phyloP scores from a whole-genome alignment of 2,797 vertebrate genomes.

The Cynodonichthys magdalenae region DNA sequence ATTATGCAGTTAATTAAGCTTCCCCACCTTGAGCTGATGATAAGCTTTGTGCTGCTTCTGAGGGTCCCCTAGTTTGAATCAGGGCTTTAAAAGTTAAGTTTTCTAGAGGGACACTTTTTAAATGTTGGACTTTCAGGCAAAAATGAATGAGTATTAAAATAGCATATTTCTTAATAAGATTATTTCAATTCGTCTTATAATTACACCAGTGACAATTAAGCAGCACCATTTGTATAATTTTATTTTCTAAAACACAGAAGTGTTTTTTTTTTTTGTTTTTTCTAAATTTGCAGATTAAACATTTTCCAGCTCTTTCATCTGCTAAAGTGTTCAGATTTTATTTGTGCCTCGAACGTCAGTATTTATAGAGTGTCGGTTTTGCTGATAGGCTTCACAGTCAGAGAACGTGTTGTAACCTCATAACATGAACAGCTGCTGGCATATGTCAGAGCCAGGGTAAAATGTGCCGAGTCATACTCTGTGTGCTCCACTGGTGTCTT shows the following conservation, averaged over 20 bases:
- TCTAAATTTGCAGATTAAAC: slow-evolving; percentile 5
- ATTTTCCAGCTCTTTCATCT: slow-evolving; percentile 31
- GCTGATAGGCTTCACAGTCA: slow-evolving; percentile 51
- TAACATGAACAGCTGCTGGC: slow-evolving; percentile 53
- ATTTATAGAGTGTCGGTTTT: slow-evolving; percentile 71
- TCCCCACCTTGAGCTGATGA: slow-evolving; percentile 33
- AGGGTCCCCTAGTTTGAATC: slow-evolving; percentile 23
- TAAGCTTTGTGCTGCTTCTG: slow-evolving; percentile 43
- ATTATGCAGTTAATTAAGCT: slow-evolving; percentile 72
- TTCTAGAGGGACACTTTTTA: slow-evolving; percentile 30
- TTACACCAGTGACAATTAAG: slow-evolving; percentile 17
- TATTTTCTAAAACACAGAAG: no score
- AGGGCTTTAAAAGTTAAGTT: slow-evolving; percentile 36
- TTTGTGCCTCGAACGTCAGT: slow-evolving; percentile 47
- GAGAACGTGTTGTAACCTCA: slow-evolving; percentile 41
- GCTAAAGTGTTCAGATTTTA: slow-evolving; percentile 40
- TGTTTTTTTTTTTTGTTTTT: no score
- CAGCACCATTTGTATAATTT: not conserved
- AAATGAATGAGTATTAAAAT: slow-evolving; percentile 35
- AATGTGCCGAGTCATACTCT: slow-evolving; percentile 54
- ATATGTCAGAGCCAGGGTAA: slow-evolving; percentile 33
- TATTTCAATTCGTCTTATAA: slow-evolving; percentile 31
- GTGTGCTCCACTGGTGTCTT: not conserved
- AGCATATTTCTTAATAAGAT: slow-evolving; percentile 17
- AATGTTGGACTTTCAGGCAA: slow-evolving; percentile 30